phyloP scores from a whole-genome alignment of 2,113 vertebrate species.

The Eurypyga helias region DNA sequence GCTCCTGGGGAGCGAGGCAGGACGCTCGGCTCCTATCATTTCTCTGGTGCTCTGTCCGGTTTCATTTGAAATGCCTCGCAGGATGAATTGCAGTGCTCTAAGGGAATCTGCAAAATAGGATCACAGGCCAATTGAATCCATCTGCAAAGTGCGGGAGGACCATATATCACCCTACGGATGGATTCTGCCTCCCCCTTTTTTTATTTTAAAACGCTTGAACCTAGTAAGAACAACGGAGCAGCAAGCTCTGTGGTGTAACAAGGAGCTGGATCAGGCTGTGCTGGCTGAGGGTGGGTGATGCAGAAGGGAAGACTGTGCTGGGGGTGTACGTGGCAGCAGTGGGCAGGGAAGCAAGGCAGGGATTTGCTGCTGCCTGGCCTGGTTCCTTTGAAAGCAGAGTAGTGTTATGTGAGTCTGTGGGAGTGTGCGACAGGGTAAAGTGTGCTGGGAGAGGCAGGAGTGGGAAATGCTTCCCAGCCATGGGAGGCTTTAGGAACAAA shows the following conservation, averaged over 20 bases:
- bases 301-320: not conserved
- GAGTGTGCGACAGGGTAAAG: not conserved
- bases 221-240: not conserved
- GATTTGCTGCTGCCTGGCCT: not conserved
- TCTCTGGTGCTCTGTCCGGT: not conserved
- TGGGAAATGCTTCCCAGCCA: not conserved
- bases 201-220: not conserved
- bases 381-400: not conserved
- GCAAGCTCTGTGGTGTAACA: not conserved
- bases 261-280: not conserved
- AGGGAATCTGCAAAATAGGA: conserved; percentile 57
- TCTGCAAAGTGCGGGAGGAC: not conserved
- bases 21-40: not conserved
- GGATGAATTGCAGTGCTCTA: conserved; percentile 18
- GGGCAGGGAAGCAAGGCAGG: not conserved
- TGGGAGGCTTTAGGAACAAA: not conserved
- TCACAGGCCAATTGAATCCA: conserved; percentile 55
- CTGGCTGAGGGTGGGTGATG: not conserved
- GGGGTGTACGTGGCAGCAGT: not conserved
- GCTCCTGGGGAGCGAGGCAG: rapidly evolving
- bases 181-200: not conserved
- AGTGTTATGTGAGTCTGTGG: not conserved
- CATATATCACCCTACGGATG: not conserved
- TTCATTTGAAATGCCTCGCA: not conserved
- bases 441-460: not conserved